A percentile compares a stretch with the other conserved stretches of the same genome.
phyloP scores from a whole-genome alignment of 2,113 vertebrate species.

The Hypocryptadius cinnamomeus region DNA sequence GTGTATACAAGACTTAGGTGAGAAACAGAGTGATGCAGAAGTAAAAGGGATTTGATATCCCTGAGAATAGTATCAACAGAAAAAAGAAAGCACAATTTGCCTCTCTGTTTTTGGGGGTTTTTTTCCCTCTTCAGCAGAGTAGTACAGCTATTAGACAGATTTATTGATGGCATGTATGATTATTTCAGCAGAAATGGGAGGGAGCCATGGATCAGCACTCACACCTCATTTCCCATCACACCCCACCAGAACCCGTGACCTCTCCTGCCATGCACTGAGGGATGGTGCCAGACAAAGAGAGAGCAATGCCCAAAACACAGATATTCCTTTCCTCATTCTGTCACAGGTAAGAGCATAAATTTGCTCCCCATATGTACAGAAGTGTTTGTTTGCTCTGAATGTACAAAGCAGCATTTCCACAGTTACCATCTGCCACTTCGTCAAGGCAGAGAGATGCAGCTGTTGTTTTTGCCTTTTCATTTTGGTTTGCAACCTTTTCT shows the following conservation, averaged over 20 bases:
- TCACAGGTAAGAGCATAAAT: background rate
- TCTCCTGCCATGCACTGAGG: background rate
- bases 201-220: background rate
- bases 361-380: background rate
- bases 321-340: background rate
- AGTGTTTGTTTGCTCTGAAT: background rate
- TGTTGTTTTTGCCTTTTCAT: background rate
- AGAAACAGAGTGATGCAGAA: accelerated
- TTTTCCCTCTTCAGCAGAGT: background rate
- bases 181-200: background rate
- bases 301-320: background rate
- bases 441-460: background rate
- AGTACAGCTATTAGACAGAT: background rate
- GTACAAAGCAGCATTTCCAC: background rate
- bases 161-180: background rate
- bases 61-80: background rate
- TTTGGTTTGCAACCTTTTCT: background rate
- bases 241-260: background rate
- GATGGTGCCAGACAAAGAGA: background rate
- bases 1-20: accelerated
- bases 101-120: accelerated
- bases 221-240: background rate
- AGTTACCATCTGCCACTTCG: background rate
- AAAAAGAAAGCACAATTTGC: background rate
- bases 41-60: background rate